phyloP scores from a whole-genome alignment of 2,888 invertebrate species.

The Esperia sulphurella region DNA sequence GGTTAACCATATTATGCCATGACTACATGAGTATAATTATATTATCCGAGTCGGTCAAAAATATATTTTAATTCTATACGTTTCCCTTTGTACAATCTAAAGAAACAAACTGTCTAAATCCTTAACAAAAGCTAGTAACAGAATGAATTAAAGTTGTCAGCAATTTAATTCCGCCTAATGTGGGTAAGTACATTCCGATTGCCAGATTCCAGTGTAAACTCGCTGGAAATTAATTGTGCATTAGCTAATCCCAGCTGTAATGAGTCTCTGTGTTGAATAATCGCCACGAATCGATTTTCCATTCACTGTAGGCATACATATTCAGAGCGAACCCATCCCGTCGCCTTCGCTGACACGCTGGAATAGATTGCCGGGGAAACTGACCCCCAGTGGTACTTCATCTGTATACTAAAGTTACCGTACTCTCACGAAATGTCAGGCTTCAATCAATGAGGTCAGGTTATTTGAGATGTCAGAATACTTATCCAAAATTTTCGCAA shows the following conservation, averaged over 20 bases:
- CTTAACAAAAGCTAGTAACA: background rate
- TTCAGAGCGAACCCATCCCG: background rate
- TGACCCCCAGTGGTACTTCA: background rate
- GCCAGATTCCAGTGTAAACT: constrained; percentile 10
- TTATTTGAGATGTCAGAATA: background rate
- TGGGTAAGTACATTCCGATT: constrained; percentile 9
- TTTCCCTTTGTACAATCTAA: background rate
- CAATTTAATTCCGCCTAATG: constrained; percentile 6
- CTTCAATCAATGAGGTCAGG: no score
- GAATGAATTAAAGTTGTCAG: background rate
- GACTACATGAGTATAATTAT: no score
- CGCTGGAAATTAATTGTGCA: constrained; percentile 31
- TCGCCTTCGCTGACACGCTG: constrained; percentile 14
- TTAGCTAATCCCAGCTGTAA: constrained; percentile 37
- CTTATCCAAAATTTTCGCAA: background rate
- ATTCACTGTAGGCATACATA: constrained; percentile 11
- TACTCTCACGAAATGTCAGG: no score
- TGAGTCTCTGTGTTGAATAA: constrained; percentile 36
- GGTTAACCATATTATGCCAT: no score
- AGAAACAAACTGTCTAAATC: background rate
- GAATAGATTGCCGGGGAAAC: constrained; percentile 14
- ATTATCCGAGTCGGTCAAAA: no score
- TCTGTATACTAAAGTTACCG: no score
- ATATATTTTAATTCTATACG: no score
- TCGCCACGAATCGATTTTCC: constrained; percentile 25